phyloP scores from a whole-genome alignment of 64 coral and sea anemone species.

The Porites australiensis region DNA sequence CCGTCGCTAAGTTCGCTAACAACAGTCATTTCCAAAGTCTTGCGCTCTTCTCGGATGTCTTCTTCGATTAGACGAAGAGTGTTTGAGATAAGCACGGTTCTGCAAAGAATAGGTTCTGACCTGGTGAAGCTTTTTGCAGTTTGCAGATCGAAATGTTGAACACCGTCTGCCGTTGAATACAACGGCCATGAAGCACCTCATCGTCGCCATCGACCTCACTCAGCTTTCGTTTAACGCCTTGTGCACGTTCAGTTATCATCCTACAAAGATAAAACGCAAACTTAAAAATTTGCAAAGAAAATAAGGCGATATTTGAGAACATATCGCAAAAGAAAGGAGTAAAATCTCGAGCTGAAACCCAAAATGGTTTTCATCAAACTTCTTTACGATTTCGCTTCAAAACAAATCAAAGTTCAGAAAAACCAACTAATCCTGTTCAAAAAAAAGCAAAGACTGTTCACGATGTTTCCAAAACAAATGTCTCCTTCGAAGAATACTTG shows the following conservation, averaged over 20 bases:
- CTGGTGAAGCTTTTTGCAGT: conserved; percentile 78
- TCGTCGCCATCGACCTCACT: conserved; percentile 78
- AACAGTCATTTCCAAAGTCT: conserved; percentile 31
- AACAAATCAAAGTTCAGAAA: not conserved
- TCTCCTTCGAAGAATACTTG: not conserved
- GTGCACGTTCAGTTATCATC: conserved; percentile 88
- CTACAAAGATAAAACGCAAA: conserved; percentile 27
- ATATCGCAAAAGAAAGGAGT: not conserved
- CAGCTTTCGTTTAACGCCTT: conserved; percentile 89
- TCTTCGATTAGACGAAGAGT: conserved; percentile 91
- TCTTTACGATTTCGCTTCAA: not conserved
- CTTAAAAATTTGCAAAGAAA: conserved; percentile 10
- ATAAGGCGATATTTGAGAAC: not conserved
- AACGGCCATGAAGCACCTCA: conserved; percentile 69
- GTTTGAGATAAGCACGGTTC: conserved; percentile 91
- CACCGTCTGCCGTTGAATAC: conserved; percentile 93
- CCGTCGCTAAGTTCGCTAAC: conserved; percentile 29
- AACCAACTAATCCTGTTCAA: not conserved
- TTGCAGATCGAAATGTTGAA: conserved; percentile 98
- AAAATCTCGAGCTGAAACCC: not conserved
- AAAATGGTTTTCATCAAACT: not conserved
- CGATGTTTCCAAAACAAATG: not conserved
- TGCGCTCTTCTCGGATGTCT: conserved; percentile 87
- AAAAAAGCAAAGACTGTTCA: not conserved
- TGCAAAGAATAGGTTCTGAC: conserved; percentile 80